Percentiles rank a stretch among this genome's conserved stretches.
Conservation (phyloP, 2,888 invertebrate genomes). For the Blera fallax region DNA sequence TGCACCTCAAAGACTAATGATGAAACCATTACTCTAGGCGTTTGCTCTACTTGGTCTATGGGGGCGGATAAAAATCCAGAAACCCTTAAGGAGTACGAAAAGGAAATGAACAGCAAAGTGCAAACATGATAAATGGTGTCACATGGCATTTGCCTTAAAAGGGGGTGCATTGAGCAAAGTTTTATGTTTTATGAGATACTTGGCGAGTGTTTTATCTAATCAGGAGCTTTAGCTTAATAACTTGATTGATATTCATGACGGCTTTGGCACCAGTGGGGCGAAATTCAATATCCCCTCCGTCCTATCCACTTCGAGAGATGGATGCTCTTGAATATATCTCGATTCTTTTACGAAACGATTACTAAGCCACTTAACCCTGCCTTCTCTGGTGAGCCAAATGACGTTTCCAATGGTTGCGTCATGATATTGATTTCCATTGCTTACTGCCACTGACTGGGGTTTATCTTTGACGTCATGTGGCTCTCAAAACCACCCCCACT, state of each 20-base stretch:
- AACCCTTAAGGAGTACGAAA: conserved; percentile 15
- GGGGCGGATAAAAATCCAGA: background rate
- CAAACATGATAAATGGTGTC: conserved; percentile 58
- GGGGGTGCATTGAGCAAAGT: background rate
- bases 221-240: background rate
- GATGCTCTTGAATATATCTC: background rate
- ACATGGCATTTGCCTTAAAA: conserved; percentile 10
- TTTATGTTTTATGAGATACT: background rate
- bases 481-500: background rate
- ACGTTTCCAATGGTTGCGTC: conserved; percentile 9
- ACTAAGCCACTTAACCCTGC: no score
- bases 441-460: background rate
- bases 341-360: background rate
- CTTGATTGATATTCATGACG: background rate
- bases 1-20: conserved; percentile 52
- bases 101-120: conserved; percentile 53
- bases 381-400: no score
- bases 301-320: background rate
- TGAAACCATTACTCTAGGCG: conserved; percentile 35
- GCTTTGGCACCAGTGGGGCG: no score
- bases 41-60: conserved; percentile 14
- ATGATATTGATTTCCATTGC: conserved; percentile 4
- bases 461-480: background rate
- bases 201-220: background rate
- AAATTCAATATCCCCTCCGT: no score